Evolutionary conservation across 2,888 invertebrate species (phyloP), one percentile per base, ranked within the genome.

Genomic region (Oscheius sp.): DNA sequence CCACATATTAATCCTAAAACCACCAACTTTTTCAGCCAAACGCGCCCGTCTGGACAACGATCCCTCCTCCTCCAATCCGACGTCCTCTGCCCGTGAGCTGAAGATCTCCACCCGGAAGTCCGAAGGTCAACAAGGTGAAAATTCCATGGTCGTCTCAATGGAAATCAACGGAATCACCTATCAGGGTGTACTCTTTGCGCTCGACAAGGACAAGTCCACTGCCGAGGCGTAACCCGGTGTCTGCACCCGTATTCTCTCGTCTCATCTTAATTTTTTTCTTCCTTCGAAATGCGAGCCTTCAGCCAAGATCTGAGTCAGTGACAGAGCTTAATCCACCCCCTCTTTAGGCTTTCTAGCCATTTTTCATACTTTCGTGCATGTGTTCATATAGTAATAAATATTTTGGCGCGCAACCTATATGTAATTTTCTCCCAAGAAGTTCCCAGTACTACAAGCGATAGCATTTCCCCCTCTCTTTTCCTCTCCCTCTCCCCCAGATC

Each of bases 151-250:
- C 53, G 96, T 98, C 48, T 95, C 95, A 87, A 95, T 99, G 93
- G 96, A 98, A 90, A 92, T 98, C 78, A 96, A 98, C 90, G 97
- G 97, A 59, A 93, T 95, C 70, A 94, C 94, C 90, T 99, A 97
- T 90, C 95, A 96, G 91, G 82, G 82, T 37, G 80, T 82, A 29
- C 72, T 82, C 60, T 82, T 82, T 57, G 82, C 82, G 11, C 35
- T 74, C 37, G 76, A 76, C 53, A 68, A 68, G 55, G 53, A 68
- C n/a, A 68, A 68, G 55, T 5, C 42, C 58, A 29, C 58, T 5
- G 35, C 59, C 2, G 59, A 60, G 59, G 35, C 32, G 59, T 60
- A 35, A 42, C 11, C 35, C 35, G 42, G 42, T 32, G 29, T 55
- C 32, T 32, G 21, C 21, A 21, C 21, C 21, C 21, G 21, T 21